Evolutionary conservation across 1,140 invertebrate genomes (phyloP).

Genomic region (Solen grandis): DNA sequence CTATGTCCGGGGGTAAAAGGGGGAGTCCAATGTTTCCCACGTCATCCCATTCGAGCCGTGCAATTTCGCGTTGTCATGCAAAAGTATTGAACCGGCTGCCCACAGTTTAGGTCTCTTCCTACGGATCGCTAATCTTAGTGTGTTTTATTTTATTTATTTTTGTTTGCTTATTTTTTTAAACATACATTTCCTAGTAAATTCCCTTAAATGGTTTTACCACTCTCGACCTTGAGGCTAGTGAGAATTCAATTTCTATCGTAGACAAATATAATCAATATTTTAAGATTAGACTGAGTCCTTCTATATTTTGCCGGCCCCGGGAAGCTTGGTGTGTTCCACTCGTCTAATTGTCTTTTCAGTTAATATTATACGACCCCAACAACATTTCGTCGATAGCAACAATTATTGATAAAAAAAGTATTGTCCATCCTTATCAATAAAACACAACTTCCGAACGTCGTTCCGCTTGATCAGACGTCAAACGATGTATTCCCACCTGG

Average conservation of each 20-base stretch:
- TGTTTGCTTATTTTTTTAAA: too few species aligned
- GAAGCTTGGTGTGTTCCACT: background rate
- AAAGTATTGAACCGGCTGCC: constrained; percentile 11
- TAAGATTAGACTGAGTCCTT: background rate
- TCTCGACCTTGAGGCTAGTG: background rate
- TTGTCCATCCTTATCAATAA: background rate
- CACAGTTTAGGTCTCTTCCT: constrained; percentile 12
- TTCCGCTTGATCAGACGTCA: background rate
- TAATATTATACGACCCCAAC: background rate
- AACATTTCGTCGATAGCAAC: background rate
- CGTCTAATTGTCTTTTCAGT: background rate
- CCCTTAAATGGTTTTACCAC: background rate
- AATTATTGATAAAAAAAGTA: background rate
- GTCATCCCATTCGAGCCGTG: background rate
- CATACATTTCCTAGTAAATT: background rate
- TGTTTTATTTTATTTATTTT: too few species aligned
- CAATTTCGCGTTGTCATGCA: constrained; percentile 5
- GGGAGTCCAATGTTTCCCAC: too few species aligned
- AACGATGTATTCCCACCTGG: background rate
- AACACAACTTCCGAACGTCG: background rate
- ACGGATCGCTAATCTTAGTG: constrained; percentile 21
- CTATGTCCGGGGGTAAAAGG: too few species aligned
- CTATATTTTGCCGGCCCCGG: background rate
- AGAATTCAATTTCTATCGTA: background rate
- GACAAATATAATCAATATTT: background rate